phyloP scores from a whole-genome alignment of 2,797 vertebrate genomes.

The Typhlichthys eigenmanni region DNA sequence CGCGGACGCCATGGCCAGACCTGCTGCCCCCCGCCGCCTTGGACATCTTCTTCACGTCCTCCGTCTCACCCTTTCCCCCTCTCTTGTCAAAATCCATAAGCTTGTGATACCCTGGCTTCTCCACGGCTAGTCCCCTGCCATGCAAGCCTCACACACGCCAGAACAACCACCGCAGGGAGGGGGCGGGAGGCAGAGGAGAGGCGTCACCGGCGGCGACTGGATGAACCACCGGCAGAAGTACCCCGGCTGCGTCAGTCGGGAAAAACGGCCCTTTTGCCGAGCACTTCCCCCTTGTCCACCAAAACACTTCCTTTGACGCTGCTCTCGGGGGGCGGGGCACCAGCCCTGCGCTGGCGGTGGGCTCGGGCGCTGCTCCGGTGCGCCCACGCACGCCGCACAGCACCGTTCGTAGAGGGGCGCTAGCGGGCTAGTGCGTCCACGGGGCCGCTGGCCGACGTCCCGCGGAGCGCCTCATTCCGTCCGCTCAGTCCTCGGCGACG shows the following conservation, averaged over 20 bases:
- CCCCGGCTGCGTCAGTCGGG: conserved; percentile 20
- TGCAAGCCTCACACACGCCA: conserved; percentile 87
- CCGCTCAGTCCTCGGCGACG: conserved; percentile 74
- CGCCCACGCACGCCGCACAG: conserved; percentile 59
- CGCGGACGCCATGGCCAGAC: conserved; percentile 85
- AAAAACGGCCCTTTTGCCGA: conserved; percentile 24
- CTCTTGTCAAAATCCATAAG: conserved; percentile 99
- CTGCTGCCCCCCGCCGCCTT: conserved; percentile 86
- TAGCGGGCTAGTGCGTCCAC: conserved; percentile 74
- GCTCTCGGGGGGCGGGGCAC: conserved; percentile 45
- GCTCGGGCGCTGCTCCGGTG: conserved; percentile 7
- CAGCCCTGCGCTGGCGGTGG: no score
- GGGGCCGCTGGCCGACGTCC: conserved; percentile 70
- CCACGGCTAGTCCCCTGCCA: conserved; percentile 98
- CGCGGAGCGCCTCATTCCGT: conserved; percentile 76
- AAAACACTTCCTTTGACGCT: conserved; percentile 42
- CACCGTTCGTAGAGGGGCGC: conserved; percentile 63
- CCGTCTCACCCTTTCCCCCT: conserved; percentile 96
- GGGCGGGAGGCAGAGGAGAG: conserved; percentile 57
- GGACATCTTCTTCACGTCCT: conserved; percentile 97
- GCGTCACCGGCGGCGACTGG: conserved; percentile 43
- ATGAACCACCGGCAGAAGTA: conserved; percentile 40
- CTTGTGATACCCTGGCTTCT: conserved; percentile 99
- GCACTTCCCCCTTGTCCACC: conserved; percentile 40
- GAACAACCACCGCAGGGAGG: conserved; percentile 72